These are phyloP conservation scores for Sitobion miscanthi DNA, from an alignment of 1,140 invertebrate genomes.

Conservation along the genomic window DNA sequence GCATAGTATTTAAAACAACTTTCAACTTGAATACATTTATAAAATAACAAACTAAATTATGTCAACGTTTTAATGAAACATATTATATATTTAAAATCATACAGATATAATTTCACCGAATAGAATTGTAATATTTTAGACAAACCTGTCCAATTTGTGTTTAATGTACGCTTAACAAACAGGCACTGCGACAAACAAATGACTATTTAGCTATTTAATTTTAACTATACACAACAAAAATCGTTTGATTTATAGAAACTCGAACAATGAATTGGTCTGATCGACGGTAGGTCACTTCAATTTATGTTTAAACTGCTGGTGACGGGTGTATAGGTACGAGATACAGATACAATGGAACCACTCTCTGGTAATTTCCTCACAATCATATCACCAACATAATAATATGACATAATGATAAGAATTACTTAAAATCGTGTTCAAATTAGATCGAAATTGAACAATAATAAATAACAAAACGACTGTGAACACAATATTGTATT, in stretches of 20 bases:
- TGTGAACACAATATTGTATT: not conserved
- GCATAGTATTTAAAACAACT: slow-evolving; percentile 1
- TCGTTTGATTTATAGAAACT: not conserved
- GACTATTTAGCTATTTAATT: not conserved
- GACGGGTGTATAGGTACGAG: not conserved
- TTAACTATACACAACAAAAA: not conserved
- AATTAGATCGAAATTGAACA: not conserved
- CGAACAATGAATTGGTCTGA: not conserved
- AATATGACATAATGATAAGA: not conserved
- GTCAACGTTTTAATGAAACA: not conserved
- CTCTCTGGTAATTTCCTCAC: not conserved
- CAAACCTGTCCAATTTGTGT: not conserved
- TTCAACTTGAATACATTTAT: not conserved
- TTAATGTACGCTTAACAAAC: not conserved
- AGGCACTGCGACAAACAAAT: not conserved
- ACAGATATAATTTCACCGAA: not conserved
- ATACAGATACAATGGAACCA: not conserved
- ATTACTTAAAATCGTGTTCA: not conserved
- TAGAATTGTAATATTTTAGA: not conserved
- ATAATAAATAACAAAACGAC: not conserved
- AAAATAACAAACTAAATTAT: not conserved
- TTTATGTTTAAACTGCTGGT: not conserved
- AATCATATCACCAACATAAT: not conserved
- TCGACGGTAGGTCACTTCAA: not conserved
- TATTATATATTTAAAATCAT: not conserved